Evolutionary conservation across 2,797 vertebrate species (phyloP).

Genomic region (Nyctalus aviator): DNA sequence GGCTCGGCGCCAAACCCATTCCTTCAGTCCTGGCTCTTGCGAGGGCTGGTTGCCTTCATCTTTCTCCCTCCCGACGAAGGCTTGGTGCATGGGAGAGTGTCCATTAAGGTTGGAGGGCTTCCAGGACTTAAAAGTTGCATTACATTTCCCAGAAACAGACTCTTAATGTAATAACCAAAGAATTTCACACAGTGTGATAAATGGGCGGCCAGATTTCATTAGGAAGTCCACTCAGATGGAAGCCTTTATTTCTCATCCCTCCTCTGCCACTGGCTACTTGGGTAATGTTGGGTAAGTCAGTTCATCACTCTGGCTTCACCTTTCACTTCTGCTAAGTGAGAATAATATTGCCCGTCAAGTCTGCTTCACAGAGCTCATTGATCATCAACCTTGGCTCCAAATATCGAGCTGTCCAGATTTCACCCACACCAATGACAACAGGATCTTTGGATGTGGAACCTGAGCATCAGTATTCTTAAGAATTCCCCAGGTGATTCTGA

Average conservation of each 20-base stretch:
- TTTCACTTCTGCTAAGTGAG: neutral
- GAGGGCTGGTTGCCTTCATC: neutral
- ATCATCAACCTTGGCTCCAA: neutral
- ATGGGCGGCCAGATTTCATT: neutral
- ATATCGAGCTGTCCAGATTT: neutral
- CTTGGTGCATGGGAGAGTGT: neutral
- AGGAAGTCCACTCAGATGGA: neutral
- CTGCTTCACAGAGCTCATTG: no score
- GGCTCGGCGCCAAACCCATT: neutral
- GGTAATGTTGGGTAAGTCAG: rapidly evolving
- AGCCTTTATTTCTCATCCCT: neutral
- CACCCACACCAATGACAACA: neutral
- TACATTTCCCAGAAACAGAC: constrained; percentile 44
- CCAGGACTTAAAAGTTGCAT: neutral
- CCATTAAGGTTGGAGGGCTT: neutral
- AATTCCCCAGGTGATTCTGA: neutral
- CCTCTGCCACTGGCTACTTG: neutral
- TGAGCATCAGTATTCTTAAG: neutral
- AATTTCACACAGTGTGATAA: constrained; percentile 23
- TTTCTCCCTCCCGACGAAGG: neutral
- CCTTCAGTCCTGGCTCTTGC: neutral
- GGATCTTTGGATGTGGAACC: neutral
- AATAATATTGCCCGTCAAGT: rapidly evolving
- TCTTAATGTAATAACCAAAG: constrained; percentile 36
- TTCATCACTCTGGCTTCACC: neutral